phyloP scores from a whole-genome alignment of 2,888 invertebrate species.

The Brachypalpus laphriformis region DNA sequence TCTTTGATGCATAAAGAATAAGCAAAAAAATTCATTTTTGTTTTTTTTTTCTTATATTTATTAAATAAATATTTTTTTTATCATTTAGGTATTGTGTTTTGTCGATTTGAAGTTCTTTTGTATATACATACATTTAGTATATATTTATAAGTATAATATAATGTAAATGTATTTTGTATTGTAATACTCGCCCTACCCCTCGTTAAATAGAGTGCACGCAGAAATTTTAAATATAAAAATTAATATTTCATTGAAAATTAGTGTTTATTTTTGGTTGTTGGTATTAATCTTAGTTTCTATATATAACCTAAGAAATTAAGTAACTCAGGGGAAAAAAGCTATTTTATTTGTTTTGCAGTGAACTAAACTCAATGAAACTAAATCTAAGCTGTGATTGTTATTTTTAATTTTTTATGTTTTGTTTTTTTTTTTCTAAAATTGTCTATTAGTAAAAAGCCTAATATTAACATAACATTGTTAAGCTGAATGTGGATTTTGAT shows the following conservation, averaged over 20 bases:
- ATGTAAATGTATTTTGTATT: constrained; percentile 75
- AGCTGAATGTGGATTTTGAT: constrained; percentile 54
- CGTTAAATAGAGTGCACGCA: constrained; percentile 83
- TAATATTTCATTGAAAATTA: constrained; percentile 81
- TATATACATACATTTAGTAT: constrained; percentile 72
- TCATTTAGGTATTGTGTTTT: constrained; percentile 74
- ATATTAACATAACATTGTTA: constrained; percentile 40
- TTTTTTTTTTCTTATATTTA: constrained; percentile 42
- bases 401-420: constrained; percentile 41
- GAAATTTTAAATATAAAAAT: constrained; percentile 79
- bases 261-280: constrained; percentile 76
- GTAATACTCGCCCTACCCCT: constrained; percentile 83
- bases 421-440: constrained; percentile 56
- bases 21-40: constrained; percentile 74
- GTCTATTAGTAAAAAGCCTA: constrained; percentile 55
- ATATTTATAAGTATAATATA: constrained; percentile 70
- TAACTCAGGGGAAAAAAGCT: constrained; percentile 60
- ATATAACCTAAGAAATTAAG: constrained; percentile 34
- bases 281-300: constrained; percentile 65
- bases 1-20: constrained; percentile 74
- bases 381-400: constrained; percentile 74
- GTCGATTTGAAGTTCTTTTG: constrained; percentile 74
- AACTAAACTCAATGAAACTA: constrained; percentile 73
- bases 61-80: constrained; percentile 67
- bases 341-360: constrained; percentile 43